Evolutionary conservation across 2,797 vertebrate species (phyloP).

Genomic region (Masticophis lateralis): DNA sequence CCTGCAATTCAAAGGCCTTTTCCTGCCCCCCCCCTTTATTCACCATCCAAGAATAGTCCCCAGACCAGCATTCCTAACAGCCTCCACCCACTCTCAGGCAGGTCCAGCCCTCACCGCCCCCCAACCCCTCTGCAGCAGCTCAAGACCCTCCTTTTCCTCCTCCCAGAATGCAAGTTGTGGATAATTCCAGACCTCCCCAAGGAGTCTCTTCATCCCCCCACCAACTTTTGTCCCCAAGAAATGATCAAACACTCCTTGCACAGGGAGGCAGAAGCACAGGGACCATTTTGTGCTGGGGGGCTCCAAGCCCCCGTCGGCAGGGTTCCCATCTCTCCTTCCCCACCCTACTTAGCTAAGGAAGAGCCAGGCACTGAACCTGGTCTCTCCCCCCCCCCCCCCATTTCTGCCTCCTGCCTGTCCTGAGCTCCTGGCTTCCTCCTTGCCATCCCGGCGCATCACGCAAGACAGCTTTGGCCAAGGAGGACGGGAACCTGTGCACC

Average conservation of each 20-base stretch:
- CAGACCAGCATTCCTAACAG: background rate
- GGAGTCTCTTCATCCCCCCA: background rate
- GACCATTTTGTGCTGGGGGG: background rate
- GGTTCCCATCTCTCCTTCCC: background rate
- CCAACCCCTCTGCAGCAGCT: background rate
- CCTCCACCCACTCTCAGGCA: background rate
- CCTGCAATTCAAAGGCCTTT: background rate
- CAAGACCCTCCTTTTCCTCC: background rate
- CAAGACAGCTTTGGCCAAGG: slow-evolving; percentile 71
- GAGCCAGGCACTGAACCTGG: background rate
- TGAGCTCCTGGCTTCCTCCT: background rate
- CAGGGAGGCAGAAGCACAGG: background rate
- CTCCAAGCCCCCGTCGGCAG: background rate
- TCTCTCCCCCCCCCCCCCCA: fast-evolving
- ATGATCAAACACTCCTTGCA: background rate
- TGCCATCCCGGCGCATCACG: slow-evolving; percentile 89
- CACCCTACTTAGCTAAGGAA: background rate
- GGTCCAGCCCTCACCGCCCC: background rate
- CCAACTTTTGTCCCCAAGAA: background rate
- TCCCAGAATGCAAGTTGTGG: background rate
- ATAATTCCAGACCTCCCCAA: background rate
- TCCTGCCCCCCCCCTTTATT: background rate
- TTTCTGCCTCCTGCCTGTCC: background rate
- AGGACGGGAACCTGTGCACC: slow-evolving; percentile 65
- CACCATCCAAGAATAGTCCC: background rate